phyloP scores from a whole-genome alignment of 2,113 vertebrate species.

The Corynorhinus townsendii region DNA sequence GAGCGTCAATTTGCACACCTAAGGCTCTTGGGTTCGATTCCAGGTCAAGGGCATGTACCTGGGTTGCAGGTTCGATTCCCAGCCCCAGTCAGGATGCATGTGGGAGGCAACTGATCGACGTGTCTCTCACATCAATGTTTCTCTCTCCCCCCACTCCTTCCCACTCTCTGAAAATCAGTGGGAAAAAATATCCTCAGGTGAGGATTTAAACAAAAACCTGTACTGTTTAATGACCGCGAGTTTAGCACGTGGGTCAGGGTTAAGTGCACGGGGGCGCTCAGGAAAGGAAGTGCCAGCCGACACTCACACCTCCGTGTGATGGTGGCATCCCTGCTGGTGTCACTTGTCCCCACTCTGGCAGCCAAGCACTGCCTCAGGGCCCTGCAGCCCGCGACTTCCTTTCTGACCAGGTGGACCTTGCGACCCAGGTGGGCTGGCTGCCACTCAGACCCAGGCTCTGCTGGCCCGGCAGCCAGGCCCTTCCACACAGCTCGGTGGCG shows the following conservation, averaged over 20 bases:
- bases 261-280: background rate
- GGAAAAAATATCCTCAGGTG: no score
- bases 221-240: background rate
- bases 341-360: background rate
- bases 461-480: background rate
- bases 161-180: no score
- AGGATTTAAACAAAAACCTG: no score
- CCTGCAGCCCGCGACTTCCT: background rate
- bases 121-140: no score
- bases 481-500: no score
- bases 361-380: background rate
- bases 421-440: background rate
- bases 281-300: background rate
- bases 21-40: no score
- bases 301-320: background rate
- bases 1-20: no score
- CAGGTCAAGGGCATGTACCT: no score
- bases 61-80: no score
- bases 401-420: background rate
- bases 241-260: background rate
- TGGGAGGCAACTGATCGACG: no score
- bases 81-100: no score
- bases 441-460: background rate
- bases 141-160: no score
- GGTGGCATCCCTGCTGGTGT: background rate